Base-by-base conservation (phyloP, 2,888 invertebrate genomes). In the Lomographa bimaculata region DNA sequence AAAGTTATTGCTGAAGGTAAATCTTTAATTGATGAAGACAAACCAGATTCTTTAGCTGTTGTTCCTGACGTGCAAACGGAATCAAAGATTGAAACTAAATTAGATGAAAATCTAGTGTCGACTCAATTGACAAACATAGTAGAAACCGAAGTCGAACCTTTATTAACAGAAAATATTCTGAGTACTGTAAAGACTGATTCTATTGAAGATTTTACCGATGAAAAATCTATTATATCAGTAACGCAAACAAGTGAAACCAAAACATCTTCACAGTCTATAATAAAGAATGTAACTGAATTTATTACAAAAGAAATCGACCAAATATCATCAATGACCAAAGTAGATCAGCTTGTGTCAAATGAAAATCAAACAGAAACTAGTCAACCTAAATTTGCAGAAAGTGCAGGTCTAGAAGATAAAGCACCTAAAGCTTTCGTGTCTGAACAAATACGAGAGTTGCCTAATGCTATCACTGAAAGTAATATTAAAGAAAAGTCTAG, bases 1-100 rank as follows among this genome's bases (percentile, higher is more conserved):
- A 66, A 67, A 60, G 67, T 65, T 68, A 64, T 69, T 60, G 65
- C 62, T 58, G 58, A 65, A 57, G 57, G 63, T 58, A 60, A 57
- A 62, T 68, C 71, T 70, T 63, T 41, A 64, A 64, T 49, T 53
- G 43, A 57, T 54, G 50, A 55, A 49, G 30, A 32, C 24, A 17
- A 20, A 27, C 11, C 23, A 4, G 29, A 40, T 43, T 11, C 37
- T 9, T 10, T 19, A 7, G 39, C 26, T 12, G 34, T 12, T 21
- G 10, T 9, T 21, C 5, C 5, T 10, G 27, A 27, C 9, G 11
- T 24, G 6, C 25, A 24, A 29, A 25, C 3, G n/a, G n/a, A n/a
- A n/a, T n/a, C n/a, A n/a, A n/a, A n/a, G n/a, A n/a, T n/a, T n/a
- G n/a, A n/a, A n/a, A n/a, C n/a, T n/a, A n/a, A n/a, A n/a, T n/a